A percentile compares a stretch with the other conserved stretches of the same genome.
These are phyloP conservation scores for Petrocephalus zakoni DNA, from an alignment of 2,113 vertebrate genomes.

Conservation along the genomic window DNA sequence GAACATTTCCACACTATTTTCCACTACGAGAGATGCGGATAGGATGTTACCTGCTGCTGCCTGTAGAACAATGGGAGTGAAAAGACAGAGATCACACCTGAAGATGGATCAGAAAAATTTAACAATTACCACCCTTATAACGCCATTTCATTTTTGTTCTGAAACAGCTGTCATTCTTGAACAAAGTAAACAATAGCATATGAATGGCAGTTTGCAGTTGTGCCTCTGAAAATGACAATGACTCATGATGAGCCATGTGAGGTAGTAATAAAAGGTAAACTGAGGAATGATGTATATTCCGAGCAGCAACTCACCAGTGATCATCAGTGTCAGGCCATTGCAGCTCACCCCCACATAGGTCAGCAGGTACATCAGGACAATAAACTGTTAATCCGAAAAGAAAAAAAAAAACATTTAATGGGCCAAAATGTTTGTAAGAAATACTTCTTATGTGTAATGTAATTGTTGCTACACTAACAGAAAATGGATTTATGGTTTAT, in stretches of 20 bases:
- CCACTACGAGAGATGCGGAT: not conserved
- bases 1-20: not conserved
- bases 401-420: not conserved
- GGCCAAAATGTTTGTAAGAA: not conserved
- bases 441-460: too few species aligned
- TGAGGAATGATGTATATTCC: not conserved
- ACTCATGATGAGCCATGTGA: not conserved
- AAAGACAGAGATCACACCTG: conserved; percentile 77
- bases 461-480: too few species aligned
- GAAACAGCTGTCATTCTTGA: not conserved
- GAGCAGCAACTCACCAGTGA: conserved; percentile 63
- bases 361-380: conserved; percentile 76
- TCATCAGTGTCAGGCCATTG: conserved; percentile 78
- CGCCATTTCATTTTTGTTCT: not conserved
- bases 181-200: not conserved
- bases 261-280: not conserved
- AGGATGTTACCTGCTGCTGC: conserved; percentile 74
- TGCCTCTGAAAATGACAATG: not conserved
- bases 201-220: not conserved
- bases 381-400: conserved; percentile 59
- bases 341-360: conserved; percentile 71
- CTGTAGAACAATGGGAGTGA: conserved; percentile 79
- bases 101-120: not conserved
- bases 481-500: not conserved
- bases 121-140: not conserved